Base-by-base conservation (phyloP, 1,140 invertebrate species). In the Ruditapes philippinarum region DNA sequence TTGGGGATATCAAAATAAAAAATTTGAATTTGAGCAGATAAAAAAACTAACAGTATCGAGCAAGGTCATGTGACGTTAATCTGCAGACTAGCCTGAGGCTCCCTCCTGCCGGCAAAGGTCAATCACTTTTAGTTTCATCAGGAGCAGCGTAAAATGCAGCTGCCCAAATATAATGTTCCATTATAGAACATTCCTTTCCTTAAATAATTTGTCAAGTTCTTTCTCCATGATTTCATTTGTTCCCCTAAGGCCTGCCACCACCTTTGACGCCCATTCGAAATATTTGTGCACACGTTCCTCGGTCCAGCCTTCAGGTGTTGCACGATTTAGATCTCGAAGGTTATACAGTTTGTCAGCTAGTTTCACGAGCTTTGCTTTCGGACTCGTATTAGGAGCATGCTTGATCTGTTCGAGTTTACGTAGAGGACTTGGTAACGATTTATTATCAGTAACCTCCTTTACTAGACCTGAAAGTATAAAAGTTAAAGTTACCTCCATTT, bases 291-390 rank as follows among this genome's bases (percentile, higher is more conserved):
- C 96, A 90, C 97, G 94, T 88, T 96, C 91, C 33, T 96, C 92
- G 25, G 96, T 96, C 98, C 98, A 98, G 22, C 96, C 96, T 31
- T 95, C 90, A 0, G 98, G 98, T 33, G 96, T 96, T 42, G 90
- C 88, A 62, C 96, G 95, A 42, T 97, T 95, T n/a, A 98, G 94
- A 96, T 98, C 98, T 89, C 98, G 95, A 0, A 98, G 94, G 96
- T 98, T 98, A 94, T 98, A 98, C 78, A 98, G 95, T 95, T 98
- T 98, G 95, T 98, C 98, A 0, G 98, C 98, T 88, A 98, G 94
- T 95, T 97, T 98, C 0, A 99, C 97, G 4, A 98, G 95, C 95
- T 98, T 98, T 0, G 98, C 98, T 94, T 97, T 96, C 33, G 95
- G 78, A 89, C 96, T 97, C 0, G 94, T 92, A 0, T 94, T 92